These are phyloP conservation scores for Globodera ellingtonae DNA, from an alignment of 1,140 invertebrate genomes.

Conservation along the genomic window DNA sequence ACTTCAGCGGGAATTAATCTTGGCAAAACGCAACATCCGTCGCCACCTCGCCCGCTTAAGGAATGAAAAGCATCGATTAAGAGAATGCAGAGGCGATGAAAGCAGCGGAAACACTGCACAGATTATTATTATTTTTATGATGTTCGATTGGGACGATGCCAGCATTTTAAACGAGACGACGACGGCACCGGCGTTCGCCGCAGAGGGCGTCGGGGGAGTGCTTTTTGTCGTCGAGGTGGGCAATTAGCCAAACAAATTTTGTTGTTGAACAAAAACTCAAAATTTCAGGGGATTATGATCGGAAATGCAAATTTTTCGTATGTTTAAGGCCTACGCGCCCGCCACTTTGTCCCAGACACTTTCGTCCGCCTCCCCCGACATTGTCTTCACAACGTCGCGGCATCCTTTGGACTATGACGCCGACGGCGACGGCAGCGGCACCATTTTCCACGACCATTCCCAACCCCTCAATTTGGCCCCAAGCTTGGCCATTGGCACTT, in stretches of 20 bases:
- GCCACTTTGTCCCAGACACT: background rate
- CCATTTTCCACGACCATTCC: background rate
- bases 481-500: constrained; percentile 48
- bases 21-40: background rate
- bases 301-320: no score
- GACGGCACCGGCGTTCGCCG: no score
- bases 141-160: background rate
- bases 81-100: background rate
- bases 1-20: background rate
- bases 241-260: background rate
- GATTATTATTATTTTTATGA: background rate
- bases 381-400: background rate
- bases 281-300: no score
- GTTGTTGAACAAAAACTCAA: no score
- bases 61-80: background rate
- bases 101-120: background rate
- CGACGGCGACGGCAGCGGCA: background rate
- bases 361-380: background rate
- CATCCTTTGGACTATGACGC: background rate
- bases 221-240: background rate
- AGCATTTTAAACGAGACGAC: background rate
- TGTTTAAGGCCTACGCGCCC: background rate
- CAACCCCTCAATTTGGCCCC: constrained; percentile 25
- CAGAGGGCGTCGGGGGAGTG: background rate
- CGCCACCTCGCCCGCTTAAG: background rate